These are phyloP conservation scores for Spea hammondii DNA, from an alignment of 2,797 vertebrate genomes.

Conservation along the genomic window DNA sequence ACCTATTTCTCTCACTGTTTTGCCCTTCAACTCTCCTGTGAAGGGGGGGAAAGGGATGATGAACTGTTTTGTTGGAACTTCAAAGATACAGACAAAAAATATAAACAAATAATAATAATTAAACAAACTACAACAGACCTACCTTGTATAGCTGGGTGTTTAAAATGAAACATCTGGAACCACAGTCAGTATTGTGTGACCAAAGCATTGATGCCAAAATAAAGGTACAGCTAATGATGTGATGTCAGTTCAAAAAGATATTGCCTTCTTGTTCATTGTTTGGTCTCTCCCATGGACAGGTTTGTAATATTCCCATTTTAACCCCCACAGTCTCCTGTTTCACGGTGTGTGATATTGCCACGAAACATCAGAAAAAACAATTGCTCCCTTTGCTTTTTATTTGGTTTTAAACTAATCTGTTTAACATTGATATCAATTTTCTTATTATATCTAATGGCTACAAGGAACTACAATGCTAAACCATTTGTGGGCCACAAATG, in stretches of 20 bases:
- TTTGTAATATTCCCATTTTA: constrained; percentile 11
- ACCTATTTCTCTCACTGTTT: constrained; percentile 67
- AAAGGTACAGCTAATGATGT: constrained; percentile 72
- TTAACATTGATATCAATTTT: not conserved
- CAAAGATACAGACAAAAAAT: constrained; percentile 66
- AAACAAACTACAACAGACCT: constrained; percentile 96
- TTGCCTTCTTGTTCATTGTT: constrained; percentile 57
- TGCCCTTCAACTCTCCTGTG: constrained; percentile 63
- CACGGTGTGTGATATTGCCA: constrained; percentile 30
- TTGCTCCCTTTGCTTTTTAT: constrained; percentile 23
- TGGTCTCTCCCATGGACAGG: constrained; percentile 30
- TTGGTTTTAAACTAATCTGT: not conserved
- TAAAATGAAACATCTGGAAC: constrained; percentile 78
- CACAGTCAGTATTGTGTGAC: constrained; percentile 96
- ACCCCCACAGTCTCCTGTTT: constrained; percentile 22
- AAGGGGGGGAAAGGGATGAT: constrained; percentile 80
- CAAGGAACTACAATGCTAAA: not conserved
- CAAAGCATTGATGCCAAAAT: constrained; percentile 99
- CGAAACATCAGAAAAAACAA: constrained; percentile 33
- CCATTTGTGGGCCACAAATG: not conserved
- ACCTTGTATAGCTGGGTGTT: constrained; percentile 92
- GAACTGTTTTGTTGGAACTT: constrained; percentile 90
- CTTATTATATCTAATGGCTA: no score
- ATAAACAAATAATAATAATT: constrained; percentile 65
- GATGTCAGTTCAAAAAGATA: constrained; percentile 65